Evolutionary conservation across 2,797 vertebrate genomes (phyloP).

Genomic region (Artibeus jamaicensis): DNA sequence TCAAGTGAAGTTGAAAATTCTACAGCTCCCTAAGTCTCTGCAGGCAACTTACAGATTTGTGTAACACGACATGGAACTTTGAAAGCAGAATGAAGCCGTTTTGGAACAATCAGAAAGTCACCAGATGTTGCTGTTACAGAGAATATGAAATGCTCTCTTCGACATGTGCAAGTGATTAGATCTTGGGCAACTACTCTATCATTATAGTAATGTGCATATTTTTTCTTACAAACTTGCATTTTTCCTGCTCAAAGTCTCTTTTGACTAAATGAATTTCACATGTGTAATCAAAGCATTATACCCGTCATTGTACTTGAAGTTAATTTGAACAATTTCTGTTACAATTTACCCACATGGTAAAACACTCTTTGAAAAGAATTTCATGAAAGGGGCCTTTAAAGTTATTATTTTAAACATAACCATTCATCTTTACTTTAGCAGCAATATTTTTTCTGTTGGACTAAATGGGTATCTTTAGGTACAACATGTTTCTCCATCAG

Average conservation of each 20-base stretch:
- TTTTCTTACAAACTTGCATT: constrained; percentile 54
- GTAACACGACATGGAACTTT: background rate
- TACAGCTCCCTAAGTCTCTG: constrained; percentile 26
- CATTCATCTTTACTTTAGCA: constrained; percentile 17
- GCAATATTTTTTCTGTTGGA: background rate
- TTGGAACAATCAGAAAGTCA: constrained; percentile 32
- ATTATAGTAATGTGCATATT: constrained; percentile 57
- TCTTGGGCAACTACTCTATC: constrained; percentile 60
- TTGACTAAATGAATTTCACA: constrained; percentile 74
- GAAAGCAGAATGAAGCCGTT: constrained; percentile 36
- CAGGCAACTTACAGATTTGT: constrained; percentile 47
- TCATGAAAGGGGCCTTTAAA: constrained; percentile 59
- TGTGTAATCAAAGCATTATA: constrained; percentile 75
- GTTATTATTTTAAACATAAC: constrained; percentile 65
- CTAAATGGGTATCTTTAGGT: background rate
- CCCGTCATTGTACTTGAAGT: constrained; percentile 62
- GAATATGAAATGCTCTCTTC: constrained; percentile 53
- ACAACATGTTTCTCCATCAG: constrained; percentile 3
- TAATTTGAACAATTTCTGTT: constrained; percentile 73
- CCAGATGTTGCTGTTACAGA: constrained; percentile 59
- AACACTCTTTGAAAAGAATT: constrained; percentile 64
- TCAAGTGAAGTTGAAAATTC: constrained; percentile 30
- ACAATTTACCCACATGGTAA: constrained; percentile 62
- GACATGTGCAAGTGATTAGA: constrained; percentile 68
- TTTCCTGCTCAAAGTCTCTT: constrained; percentile 65